These are phyloP conservation scores for Nannospalax galili DNA, from an alignment of 2,113 vertebrate species.

Conservation along the genomic window DNA sequence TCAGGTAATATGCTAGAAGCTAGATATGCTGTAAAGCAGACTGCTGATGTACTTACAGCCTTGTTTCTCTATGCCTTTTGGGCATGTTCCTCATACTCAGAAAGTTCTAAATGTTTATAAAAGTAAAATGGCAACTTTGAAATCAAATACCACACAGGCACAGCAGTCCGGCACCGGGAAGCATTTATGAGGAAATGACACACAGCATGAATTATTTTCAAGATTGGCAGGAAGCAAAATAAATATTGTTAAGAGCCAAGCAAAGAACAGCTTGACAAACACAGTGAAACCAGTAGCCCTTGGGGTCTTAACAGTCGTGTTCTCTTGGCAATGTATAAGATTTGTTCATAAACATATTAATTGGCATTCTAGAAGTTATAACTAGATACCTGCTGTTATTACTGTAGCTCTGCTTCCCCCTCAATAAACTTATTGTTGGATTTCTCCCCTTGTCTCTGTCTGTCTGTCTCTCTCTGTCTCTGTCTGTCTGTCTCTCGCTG, in stretches of 20 bases:
- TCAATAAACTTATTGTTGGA: constrained; percentile 71
- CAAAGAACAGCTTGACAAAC: constrained; percentile 23
- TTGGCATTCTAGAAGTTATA: constrained; percentile 24
- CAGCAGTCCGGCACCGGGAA: constrained; percentile 62
- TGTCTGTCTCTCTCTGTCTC: not conserved
- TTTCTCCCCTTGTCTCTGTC: not conserved
- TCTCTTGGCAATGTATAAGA: constrained; percentile 30
- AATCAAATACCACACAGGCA: constrained; percentile 45
- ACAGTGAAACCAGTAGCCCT: constrained; percentile 38
- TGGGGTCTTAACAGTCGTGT: constrained; percentile 12
- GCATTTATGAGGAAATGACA: constrained; percentile 66
- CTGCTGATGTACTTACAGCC: not conserved
- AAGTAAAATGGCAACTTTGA: constrained; percentile 67
- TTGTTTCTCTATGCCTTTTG: constrained; percentile 58
- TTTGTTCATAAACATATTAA: constrained; percentile 64
- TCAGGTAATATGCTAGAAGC: not conserved
- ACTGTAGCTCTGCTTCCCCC: constrained; percentile 60
- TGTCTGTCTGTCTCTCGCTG: not conserved
- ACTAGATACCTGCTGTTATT: constrained; percentile 68
- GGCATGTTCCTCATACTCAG: constrained; percentile 28
- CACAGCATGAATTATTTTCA: constrained; percentile 59
- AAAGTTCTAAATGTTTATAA: constrained; percentile 67
- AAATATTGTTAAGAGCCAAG: constrained; percentile 49
- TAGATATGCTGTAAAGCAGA: constrained; percentile 24
- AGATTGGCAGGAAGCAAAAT: constrained; percentile 73